phyloP scores from a whole-genome alignment of 2,113 vertebrate genomes.

The Sarotherodon lohbergeri region DNA sequence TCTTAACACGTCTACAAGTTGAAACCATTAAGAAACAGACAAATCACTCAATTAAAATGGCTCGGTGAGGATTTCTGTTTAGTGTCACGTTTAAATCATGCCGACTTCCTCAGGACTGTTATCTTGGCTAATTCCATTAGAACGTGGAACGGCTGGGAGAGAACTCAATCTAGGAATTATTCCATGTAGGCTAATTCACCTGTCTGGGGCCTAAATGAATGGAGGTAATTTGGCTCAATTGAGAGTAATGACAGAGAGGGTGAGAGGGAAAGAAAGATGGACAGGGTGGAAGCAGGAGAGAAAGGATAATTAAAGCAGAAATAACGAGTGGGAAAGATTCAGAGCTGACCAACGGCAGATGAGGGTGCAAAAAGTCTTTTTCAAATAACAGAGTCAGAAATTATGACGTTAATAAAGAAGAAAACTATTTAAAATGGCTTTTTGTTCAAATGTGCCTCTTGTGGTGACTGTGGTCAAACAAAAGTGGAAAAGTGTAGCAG shows the following conservation, averaged over 20 bases:
- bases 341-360: slow-evolving; percentile 40
- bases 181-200: slow-evolving; percentile 83
- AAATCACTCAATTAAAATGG: slow-evolving; percentile 90
- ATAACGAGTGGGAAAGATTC: neutral
- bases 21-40: slow-evolving; percentile 83
- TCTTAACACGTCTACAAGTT: slow-evolving; percentile 74
- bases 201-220: slow-evolving; percentile 84
- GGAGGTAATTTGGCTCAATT: slow-evolving; percentile 86
- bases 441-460: neutral
- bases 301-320: neutral
- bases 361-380: neutral
- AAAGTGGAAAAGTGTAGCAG: neutral
- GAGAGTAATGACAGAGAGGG: slow-evolving; percentile 18
- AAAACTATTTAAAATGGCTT: neutral
- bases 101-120: slow-evolving; percentile 61
- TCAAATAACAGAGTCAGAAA: neutral
- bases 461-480: neutral
- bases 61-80: slow-evolving; percentile 57
- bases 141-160: slow-evolving; percentile 67
- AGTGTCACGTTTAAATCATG: slow-evolving; percentile 84
- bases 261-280: neutral
- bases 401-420: neutral
- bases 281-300: neutral
- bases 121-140: slow-evolving; percentile 73
- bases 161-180: slow-evolving; percentile 79